Base-by-base conservation (phyloP, 2,888 invertebrate genomes). In the Drosophila dives region DNA sequence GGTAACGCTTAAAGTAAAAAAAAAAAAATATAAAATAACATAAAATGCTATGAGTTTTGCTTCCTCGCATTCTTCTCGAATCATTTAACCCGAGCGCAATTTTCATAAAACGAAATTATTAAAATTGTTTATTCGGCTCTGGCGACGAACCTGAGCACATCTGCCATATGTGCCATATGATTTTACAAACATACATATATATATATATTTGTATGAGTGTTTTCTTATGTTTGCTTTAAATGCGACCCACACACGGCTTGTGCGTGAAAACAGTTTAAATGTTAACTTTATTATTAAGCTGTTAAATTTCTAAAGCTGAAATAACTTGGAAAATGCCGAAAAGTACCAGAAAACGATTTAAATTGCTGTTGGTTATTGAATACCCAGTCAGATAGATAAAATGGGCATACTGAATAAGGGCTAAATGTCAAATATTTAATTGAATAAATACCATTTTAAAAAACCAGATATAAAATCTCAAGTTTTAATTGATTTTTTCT, bases 101-200 rank as follows among this genome's bases (percentile, higher is more conserved):
- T 91, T 89, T 81, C 90, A 91, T 90, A 91, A 92, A 91, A 91
- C 81, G 92, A 91, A 87, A 91, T 92, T 91, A 91, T 91, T 88
- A 90, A 91, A 91, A 91, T 87, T 88, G 91, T 86, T 89, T 88
- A 87, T 81, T 80, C 82, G 80, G 74, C 70, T 74, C 68, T 66
- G 73, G 72, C 54, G 71, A 61, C 58, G 62, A 79, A 60, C 59
- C 51, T 67, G 61, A 42, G 53, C 54, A 56, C 62, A 48, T 58
- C 34, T 60, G 64, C 71, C 75, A 75, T 63, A 68, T 50, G 63
- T 68, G 45, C 50, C 53, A 66, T 53, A 62, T 73, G 61, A 48
- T 45, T 34, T 20, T 40, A 56, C 23, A 51, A 3, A 40, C 49
- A 29, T 26, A 42, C 53, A 70, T 55, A 49, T 54, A 48, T 45